phyloP scores from a whole-genome alignment of 2,113 vertebrate species.

The Trematocara nigrifrons region DNA sequence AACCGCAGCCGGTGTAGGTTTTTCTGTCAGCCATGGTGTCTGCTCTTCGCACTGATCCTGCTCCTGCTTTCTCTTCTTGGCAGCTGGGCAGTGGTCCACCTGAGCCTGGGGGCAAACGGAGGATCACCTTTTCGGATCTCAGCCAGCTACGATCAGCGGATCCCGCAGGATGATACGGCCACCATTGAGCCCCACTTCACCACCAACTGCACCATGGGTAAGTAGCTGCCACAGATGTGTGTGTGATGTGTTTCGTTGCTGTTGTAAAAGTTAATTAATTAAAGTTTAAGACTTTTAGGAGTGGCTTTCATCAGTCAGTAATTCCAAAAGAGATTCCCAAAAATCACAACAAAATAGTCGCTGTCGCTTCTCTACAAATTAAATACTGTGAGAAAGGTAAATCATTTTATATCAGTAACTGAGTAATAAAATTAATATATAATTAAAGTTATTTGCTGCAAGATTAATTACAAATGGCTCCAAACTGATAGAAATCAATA shows the following conservation, averaged over 20 bases:
- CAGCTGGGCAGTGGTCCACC: slow-evolving; percentile 77
- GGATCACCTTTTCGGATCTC: slow-evolving; percentile 68
- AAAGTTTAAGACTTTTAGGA: background rate
- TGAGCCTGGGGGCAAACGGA: slow-evolving; percentile 57
- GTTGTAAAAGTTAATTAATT: background rate
- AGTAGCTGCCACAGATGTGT: slow-evolving; percentile 1
- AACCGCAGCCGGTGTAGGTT: background rate
- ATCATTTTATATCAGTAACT: background rate
- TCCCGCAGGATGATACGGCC: slow-evolving; percentile 52
- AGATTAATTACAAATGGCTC: background rate
- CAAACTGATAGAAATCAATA: background rate
- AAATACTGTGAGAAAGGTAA: background rate
- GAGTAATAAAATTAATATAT: background rate
- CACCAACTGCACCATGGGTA: slow-evolving; percentile 78
- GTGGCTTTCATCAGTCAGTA: background rate
- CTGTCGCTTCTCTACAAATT: background rate
- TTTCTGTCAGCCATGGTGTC: slow-evolving; percentile 53
- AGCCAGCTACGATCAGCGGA: slow-evolving; percentile 63
- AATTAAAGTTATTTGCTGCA: background rate
- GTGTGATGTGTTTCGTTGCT: background rate
- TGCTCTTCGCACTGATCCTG: slow-evolving; percentile 63
- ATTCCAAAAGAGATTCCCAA: background rate
- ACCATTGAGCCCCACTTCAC: slow-evolving; percentile 70
- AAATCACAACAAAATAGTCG: background rate
- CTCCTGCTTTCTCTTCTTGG: slow-evolving; percentile 76